Percentiles rank a stretch among this genome's conserved stretches.
Evolutionary conservation across 1,140 invertebrate genomes (phyloP).

Genomic region (Megalopta genalis): DNA sequence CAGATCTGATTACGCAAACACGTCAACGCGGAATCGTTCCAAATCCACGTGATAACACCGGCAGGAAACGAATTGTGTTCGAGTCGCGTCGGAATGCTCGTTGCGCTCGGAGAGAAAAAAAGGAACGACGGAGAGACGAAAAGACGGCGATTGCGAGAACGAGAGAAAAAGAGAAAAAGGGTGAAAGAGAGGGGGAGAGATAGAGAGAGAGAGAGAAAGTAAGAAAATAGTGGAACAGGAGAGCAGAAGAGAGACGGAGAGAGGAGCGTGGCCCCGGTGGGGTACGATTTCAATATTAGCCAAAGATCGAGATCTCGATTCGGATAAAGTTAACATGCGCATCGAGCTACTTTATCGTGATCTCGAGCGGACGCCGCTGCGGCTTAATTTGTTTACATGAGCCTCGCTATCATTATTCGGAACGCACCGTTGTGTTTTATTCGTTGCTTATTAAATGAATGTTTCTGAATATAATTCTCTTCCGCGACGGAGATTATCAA

Average conservation of each 20-base stretch:
- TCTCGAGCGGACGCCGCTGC: conserved; percentile 15
- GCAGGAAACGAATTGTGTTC: background rate
- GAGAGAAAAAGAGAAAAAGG: no score
- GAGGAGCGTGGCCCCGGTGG: background rate
- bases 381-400: conserved; percentile 45
- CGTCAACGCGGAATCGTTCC: background rate
- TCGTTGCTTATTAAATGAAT: conserved; percentile 6
- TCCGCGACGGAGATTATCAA: conserved; percentile 6
- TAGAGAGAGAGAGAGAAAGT: no score
- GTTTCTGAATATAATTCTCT: conserved; percentile 21
- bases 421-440: background rate
- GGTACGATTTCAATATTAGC: conserved; percentile 46
- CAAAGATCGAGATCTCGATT: conserved; percentile 37
- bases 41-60: background rate
- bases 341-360: conserved; percentile 36
- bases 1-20: conserved; percentile 5
- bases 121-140: background rate
- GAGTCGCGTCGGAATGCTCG: background rate
- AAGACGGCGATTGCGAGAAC: no score
- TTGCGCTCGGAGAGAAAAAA: background rate
- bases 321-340: conserved; percentile 38
- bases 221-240: background rate
- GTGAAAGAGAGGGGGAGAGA: no score
- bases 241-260: background rate
- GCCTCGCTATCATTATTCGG: conserved; percentile 24